Evolutionary conservation across 2,888 invertebrate species (phyloP).

Genomic region (Sialis fuliginosa): DNA sequence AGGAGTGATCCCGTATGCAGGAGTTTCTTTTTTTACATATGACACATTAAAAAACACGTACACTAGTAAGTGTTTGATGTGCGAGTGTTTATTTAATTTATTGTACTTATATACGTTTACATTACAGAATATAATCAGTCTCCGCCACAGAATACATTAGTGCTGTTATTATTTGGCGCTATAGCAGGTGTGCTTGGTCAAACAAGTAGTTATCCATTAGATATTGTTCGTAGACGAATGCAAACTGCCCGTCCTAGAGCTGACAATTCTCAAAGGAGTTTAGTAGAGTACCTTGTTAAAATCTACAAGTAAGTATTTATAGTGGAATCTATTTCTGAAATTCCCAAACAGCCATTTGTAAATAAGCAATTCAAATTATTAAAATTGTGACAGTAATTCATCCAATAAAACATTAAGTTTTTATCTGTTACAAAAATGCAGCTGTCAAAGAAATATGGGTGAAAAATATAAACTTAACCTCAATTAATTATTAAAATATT

Average conservation of each 20-base stretch:
- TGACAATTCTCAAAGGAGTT: slow-evolving; percentile 38
- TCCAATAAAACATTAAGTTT: too few species aligned
- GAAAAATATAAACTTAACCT: too few species aligned
- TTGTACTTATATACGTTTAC: not conserved
- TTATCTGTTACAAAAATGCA: too few species aligned
- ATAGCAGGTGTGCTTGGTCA: slow-evolving; percentile 87
- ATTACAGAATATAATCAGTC: slow-evolving; percentile 24
- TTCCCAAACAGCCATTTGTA: too few species aligned
- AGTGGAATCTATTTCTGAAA: too few species aligned
- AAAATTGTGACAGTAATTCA: too few species aligned
- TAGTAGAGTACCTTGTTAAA: slow-evolving; percentile 43
- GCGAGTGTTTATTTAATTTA: not conserved
- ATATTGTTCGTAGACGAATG: slow-evolving; percentile 60
- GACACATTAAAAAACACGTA: slow-evolving; percentile 78
- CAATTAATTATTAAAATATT: too few species aligned
- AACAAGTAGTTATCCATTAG: slow-evolving; percentile 89
- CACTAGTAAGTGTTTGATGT: slow-evolving; percentile 33
- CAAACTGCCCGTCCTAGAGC: slow-evolving; percentile 35
- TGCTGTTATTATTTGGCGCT: slow-evolving; percentile 70
- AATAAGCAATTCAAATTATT: too few species aligned
- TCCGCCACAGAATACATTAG: slow-evolving; percentile 34
- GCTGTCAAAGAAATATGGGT: too few species aligned
- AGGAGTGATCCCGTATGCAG: slow-evolving; percentile 93
- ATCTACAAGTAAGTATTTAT: slow-evolving; percentile 44
- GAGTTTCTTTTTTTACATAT: slow-evolving; percentile 93